Conservation (phyloP, 2,113 vertebrate genomes). For the Colius striatus region DNA sequence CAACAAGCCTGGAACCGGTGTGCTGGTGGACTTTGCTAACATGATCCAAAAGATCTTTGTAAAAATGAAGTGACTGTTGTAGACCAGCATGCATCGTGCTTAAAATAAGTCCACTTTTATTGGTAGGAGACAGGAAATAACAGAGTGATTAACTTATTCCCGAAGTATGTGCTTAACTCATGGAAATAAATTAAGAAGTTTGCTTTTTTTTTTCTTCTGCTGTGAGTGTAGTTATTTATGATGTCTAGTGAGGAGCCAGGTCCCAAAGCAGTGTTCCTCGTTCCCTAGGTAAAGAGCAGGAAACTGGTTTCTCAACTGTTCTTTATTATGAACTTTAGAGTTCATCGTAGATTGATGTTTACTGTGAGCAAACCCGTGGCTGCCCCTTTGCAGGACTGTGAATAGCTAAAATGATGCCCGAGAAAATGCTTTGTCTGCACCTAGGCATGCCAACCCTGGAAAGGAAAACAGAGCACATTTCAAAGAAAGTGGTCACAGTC, state of each 20-base stretch:
- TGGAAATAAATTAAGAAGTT: constrained; percentile 10
- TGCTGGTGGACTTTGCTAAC: neutral
- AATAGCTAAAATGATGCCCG: neutral
- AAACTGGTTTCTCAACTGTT: constrained; percentile 27
- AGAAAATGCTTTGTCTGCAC: neutral
- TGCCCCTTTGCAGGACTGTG: neutral
- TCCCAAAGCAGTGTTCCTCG: neutral
- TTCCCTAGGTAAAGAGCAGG: constrained; percentile 28
- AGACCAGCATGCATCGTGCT: neutral
- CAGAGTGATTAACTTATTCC: constrained; percentile 29
- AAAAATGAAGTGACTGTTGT: neutral
- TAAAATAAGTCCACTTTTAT: constrained; percentile 9
- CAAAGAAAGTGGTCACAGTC: neutral
- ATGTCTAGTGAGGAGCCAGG: neutral
- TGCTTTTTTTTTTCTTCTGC: neutral
- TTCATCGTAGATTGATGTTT: neutral
- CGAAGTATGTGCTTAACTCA: constrained; percentile 40
- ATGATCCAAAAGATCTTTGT: neutral
- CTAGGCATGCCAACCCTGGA: neutral
- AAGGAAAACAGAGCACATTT: neutral
- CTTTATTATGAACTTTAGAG: neutral
- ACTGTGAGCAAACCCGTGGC: neutral
- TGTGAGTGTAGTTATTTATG: constrained; percentile 14
- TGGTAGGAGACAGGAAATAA: constrained; percentile 40
- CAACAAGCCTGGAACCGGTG: neutral